These are phyloP conservation scores for Coregonus ussuriensis DNA, from an alignment of 2,797 vertebrate genomes.

Conservation along the genomic window DNA sequence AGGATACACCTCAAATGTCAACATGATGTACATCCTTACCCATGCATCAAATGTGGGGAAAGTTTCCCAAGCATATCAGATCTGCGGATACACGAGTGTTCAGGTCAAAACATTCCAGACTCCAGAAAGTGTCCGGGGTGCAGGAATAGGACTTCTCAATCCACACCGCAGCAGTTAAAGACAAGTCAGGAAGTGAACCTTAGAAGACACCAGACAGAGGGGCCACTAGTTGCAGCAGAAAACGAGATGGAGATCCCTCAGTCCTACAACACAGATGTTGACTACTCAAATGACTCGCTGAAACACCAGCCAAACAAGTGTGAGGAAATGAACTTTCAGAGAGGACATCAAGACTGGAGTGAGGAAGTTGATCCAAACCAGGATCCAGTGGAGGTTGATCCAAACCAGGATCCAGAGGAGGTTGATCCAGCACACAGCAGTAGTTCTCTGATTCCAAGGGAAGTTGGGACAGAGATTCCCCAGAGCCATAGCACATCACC, in stretches of 20 bases:
- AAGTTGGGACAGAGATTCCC: not conserved
- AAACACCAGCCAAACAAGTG: not conserved
- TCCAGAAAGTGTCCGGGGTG: not conserved
- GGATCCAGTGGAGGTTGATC: not conserved
- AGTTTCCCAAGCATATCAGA: not conserved
- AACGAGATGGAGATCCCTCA: not conserved
- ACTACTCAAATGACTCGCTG: not conserved
- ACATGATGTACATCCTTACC: not conserved
- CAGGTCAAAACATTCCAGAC: slow-evolving; percentile 1
- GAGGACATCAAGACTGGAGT: not conserved
- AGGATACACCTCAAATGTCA: not conserved
- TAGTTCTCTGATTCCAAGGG: not conserved
- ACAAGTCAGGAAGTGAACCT: not conserved
- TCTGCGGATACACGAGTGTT: not conserved
- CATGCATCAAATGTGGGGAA: not conserved
- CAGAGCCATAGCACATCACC: not conserved
- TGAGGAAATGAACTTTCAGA: not conserved
- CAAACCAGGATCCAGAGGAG: no score
- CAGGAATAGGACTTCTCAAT: not conserved
- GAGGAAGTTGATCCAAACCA: not conserved
- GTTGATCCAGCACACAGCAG: not conserved
- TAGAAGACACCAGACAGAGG: not conserved
- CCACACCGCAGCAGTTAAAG: not conserved
- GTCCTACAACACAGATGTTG: not conserved
- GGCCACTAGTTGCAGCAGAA: not conserved